Conservation (phyloP, 1,140 invertebrate genomes). For the Rhynchophorus ferrugineus region DNA sequence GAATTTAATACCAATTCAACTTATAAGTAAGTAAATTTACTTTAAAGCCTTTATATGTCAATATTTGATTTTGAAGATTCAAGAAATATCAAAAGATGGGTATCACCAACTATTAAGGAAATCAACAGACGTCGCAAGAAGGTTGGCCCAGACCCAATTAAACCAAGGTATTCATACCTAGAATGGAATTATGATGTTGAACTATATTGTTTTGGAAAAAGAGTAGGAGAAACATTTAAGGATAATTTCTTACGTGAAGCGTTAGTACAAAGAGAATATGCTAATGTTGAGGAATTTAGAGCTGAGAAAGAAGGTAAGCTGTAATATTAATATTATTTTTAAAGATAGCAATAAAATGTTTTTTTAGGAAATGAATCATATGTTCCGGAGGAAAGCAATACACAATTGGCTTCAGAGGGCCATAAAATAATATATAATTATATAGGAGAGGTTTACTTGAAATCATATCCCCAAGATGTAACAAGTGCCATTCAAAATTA, state of each 20-base stretch:
- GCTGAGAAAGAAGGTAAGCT: constrained; percentile 46
- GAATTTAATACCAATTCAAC: no score
- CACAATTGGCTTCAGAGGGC: constrained; percentile 59
- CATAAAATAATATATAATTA: constrained; percentile 49
- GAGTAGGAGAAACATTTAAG: constrained; percentile 80
- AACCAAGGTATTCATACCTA: constrained; percentile 53
- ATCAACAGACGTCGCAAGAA: constrained; percentile 42
- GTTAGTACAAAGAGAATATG: constrained; percentile 72
- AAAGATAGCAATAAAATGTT: background rate
- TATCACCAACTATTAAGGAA: constrained; percentile 46
- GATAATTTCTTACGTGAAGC: constrained; percentile 60
- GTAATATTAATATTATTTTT: constrained; percentile 25
- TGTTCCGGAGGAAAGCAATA: constrained; percentile 50
- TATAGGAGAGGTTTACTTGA: constrained; percentile 51
- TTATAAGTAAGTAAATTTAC: no score
- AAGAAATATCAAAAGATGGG: constrained; percentile 45
- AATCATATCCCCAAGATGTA: constrained; percentile 63
- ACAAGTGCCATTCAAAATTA: constrained; percentile 55
- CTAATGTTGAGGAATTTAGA: constrained; percentile 28
- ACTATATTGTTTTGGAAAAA: constrained; percentile 76
- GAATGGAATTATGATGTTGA: constrained; percentile 89
- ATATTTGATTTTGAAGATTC: constrained; percentile 5
- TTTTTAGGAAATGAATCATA: constrained; percentile 16
- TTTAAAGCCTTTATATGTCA: background rate
- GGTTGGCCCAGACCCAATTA: constrained; percentile 34